phyloP scores from a whole-genome alignment of 2,113 vertebrate species.

The Halichoerus grypus region DNA sequence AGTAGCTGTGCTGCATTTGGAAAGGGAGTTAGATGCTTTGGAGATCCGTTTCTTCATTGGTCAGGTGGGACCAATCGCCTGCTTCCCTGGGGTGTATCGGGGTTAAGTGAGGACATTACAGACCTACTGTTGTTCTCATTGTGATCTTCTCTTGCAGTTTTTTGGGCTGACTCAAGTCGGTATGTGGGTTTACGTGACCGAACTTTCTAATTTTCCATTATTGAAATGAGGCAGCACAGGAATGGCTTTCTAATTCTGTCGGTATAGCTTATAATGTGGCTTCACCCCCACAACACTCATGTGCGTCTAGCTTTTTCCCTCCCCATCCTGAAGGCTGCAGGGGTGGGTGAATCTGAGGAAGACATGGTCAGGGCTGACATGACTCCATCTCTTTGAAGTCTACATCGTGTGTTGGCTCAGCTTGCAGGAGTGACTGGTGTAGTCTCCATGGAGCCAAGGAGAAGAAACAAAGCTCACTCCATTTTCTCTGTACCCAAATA shows the following conservation, averaged over 20 bases:
- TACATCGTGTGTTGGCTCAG: not conserved
- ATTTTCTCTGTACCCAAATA: not conserved
- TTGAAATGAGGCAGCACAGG: not conserved
- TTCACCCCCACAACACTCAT: not conserved
- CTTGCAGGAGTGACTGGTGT: not conserved
- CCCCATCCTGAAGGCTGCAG: not conserved
- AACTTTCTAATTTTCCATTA: constrained; percentile 14
- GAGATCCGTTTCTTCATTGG: not conserved
- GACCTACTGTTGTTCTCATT: not conserved
- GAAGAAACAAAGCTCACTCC: not conserved
- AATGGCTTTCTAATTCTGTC: constrained; percentile 15
- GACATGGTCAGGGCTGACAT: not conserved
- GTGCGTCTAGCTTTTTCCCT: not conserved
- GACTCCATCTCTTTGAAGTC: not conserved
- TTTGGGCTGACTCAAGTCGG: not conserved
- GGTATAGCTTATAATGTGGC: not conserved
- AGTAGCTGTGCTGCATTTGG: not conserved
- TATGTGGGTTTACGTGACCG: not conserved
- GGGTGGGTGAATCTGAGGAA: not conserved
- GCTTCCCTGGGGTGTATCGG: not conserved
- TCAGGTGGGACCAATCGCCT: not conserved
- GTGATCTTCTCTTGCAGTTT: not conserved
- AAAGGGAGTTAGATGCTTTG: not conserved
- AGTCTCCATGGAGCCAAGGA: not conserved
- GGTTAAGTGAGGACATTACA: not conserved